Evolutionary conservation across 1,140 invertebrate species (phyloP), one percentile per base, ranked within the genome.

Genomic region (Drosophila persimilis): DNA sequence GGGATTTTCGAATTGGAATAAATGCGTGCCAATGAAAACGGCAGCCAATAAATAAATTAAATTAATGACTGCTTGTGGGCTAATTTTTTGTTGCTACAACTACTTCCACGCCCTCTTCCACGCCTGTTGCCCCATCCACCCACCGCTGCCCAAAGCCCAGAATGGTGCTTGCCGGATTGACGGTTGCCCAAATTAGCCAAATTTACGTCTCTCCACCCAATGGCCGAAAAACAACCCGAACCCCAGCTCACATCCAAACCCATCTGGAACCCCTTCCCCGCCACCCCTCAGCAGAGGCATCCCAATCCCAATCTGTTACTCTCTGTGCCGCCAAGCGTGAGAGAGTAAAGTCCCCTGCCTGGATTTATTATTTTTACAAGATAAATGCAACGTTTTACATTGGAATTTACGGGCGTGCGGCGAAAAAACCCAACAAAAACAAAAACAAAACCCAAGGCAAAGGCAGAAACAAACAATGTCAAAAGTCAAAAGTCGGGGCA

Each of bases 301-400:
- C 35, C 9, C 35, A 4, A 29, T 39, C 55, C 26, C 72, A 66
- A 57, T 54, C 43, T 53, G 35, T 56, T 55, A 39, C 55, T 60
- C 45, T 44, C 29, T 80, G 73, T 63, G 67, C 64, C 62, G 73
- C 77, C 77, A 86, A 85, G 81, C 81, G 81, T 85, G 78, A 66
- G 80, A 71, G 69, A 88, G 81, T 67, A 81, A 81, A 86, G 81
- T 88, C 83, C 73, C 78, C 56, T 74, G 61, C 51, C 65, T 48
- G 72, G 83, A 88, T 88, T 88, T 88, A 88, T 88, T 88, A 88
- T 88, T 88, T 88, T 88, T 88, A 89, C 83, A 83, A 88, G 83
- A 89, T 88, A 88, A 88, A 88, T 88, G 83, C 83, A 88, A 88
- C 83, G 88, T 88, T 88, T 88, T 83, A 83, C 84, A 88, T 85